Conservation (phyloP, 2,113 vertebrate species). For the Cettia cetti region DNA sequence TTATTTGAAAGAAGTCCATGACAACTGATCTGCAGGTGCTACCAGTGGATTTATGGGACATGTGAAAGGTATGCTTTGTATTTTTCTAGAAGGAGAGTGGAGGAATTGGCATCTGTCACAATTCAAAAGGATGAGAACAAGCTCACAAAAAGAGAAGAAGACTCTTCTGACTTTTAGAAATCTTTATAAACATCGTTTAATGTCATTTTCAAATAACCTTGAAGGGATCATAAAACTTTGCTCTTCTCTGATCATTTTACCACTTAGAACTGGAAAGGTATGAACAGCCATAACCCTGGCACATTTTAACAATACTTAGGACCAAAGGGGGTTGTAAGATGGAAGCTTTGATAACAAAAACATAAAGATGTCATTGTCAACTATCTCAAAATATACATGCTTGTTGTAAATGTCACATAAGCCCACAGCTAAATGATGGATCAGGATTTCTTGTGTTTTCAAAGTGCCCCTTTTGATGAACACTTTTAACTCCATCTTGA, state of each 20-base stretch:
- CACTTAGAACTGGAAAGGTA: constrained; percentile 23
- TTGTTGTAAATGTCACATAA: constrained; percentile 47
- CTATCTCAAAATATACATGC: constrained; percentile 45
- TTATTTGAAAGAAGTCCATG: neutral
- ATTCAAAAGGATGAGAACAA: constrained; percentile 35
- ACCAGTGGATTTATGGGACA: neutral
- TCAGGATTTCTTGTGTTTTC: neutral
- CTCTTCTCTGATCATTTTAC: constrained; percentile 51
- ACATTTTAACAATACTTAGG: constrained; percentile 19
- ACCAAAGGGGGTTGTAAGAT: constrained; percentile 42
- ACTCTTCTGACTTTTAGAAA: constrained; percentile 57
- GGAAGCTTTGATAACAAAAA: constrained; percentile 59
- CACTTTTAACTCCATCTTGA: constrained; percentile 27
- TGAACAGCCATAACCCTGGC: constrained; percentile 27
- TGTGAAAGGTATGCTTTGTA: neutral
- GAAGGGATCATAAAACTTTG: constrained; percentile 64
- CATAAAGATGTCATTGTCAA: constrained; percentile 62
- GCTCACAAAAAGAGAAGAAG: constrained; percentile 6
- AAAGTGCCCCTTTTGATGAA: constrained; percentile 9
- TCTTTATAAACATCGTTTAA: constrained; percentile 44
- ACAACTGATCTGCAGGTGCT: neutral
- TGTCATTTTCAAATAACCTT: constrained; percentile 62
- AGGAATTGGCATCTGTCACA: constrained; percentile 12
- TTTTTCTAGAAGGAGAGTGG: neutral
- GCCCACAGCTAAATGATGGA: constrained; percentile 40